Evolutionary conservation across 2,888 invertebrate species (phyloP), one percentile per base, ranked within the genome.

Genomic region (Arge pagana): DNA sequence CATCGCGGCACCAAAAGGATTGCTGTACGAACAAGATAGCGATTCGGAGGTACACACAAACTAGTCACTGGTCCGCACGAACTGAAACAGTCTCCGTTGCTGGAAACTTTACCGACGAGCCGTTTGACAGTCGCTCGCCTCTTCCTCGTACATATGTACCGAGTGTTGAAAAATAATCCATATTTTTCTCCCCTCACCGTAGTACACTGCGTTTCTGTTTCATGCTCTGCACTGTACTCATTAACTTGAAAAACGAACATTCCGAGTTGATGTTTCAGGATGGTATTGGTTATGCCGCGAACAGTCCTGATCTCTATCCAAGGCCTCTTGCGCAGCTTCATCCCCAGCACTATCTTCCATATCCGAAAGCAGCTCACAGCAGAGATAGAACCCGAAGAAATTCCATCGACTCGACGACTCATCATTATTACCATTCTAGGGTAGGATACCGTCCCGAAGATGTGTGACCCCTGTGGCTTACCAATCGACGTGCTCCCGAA

Each of bases 351-450:
- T 58, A 62, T 10, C 66, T 31, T 33, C 15, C 48, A 6, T 55
- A 57, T 39, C 41, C 62, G 30, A 35, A 54, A 52, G 51, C 55
- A 39, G 48, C 10, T 28, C 28, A 28, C 41, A 48, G 50, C 7
- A 56, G 62, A 41, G 66, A 70, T 50, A 64, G 66, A 41, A 68
- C 66, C 3, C 56, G 72, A 55, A 60, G 71, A 57, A 74, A 71
- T 56, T 74, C 74, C 16, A 57, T 71, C 54, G 68, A 72, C 31
- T 74, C 75, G 19, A 58, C 43, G 7, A 31, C 70, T 15, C 70
- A 71, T 42, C 70, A 64, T 53, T 71, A 72, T 67, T 73, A 71
- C 53, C 70, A 68, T 66, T 74, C 70, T 60, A 74, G 72, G 76
- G 76, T 76, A 75, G 31, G 43, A 33, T 23, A 31, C n/a, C 7